Base-by-base conservation (phyloP, 2,888 invertebrate genomes). In the Ptilodon capucinus region DNA sequence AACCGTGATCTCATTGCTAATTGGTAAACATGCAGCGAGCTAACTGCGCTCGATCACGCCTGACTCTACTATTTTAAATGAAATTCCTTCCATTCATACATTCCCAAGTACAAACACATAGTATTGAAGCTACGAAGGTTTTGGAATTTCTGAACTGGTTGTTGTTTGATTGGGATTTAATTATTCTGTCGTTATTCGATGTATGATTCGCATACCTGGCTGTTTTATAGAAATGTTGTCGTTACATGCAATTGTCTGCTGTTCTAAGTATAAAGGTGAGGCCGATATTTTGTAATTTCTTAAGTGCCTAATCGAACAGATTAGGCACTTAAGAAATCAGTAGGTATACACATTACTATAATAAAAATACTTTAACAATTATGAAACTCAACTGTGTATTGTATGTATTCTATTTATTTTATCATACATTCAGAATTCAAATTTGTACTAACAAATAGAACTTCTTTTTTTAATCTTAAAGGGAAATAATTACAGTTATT, bases 41-140 rank as follows among this genome's bases (percentile, higher is more conserved):
- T 65, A 74, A 76, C 68, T 73, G 76, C 73, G 52, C 65, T 66
- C 70, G 74, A 79, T 75, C 71, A 68, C 59, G 61, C 71, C 57
- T 72, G 64, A 66, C 69, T 62, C 64, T 61, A 82, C 79, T 79
- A 84, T 84, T 85, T 84, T 71, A 83, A 87, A 87, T 88, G 74
- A 86, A 87, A 88, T 86, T 88, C 85, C 83, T 86, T 79, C 69
- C 61, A 76, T 73, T 83, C 79, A 79, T 81, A 83, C 78, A 82
- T 83, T 79, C 73, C 72, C 69, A 76, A 79, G 79, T 78, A 76
- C 80, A 78, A 81, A 81, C 80, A 76, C 72, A 70, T 64, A 66
- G 68, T 68, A 78, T 64, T 68, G 55, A 62, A 73, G 73, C 66
- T 66, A 65, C 70, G 72, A 70, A 65, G 69, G 75, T 79, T 75